Evolutionary conservation across 2,888 invertebrate species (phyloP), one percentile per base, ranked within the genome.

Genomic region (Scaptomyza tumidula): DNA sequence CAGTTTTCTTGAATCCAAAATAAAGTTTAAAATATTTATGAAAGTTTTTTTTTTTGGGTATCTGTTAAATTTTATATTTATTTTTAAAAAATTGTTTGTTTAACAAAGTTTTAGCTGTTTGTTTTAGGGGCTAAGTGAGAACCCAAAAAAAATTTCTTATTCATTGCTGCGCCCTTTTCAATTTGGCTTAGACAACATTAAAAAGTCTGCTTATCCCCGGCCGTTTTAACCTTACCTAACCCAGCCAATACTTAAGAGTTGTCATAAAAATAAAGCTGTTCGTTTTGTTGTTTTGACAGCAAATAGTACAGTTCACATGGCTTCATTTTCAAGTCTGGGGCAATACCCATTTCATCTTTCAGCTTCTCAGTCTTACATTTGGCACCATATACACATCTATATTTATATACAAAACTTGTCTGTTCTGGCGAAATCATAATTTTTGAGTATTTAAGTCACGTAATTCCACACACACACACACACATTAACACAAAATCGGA

Each of bases 391-490:
- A n/a, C 13, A 67, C 11, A 29, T 7, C 13, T 31, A 45, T 45
- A 11, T 55, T 13, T 55, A 14, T 37, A 41, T 35, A 67, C 56
- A 59, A 57, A 46, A 56, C 44, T 59, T 65, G 78, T 62, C 78
- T 71, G 70, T 55, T n/a, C n/a, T 74, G 59, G 83, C 86, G 50
- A 80, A 86, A 76, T 80, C 81, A 81, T 84, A 81, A 86, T 81
- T 83, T 83, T 83, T 83, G 71, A 76, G 81, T 64, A 83, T 86
- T 86, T 86, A 83, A 83, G 83, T 83, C 83, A 83, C 83, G 83
- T 83, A 83, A 79, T 71, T 46, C 68, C 37, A 71, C 46, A 59
- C 66, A 31, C 57, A 60, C 59, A 70, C 50, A 67, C 67, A 31
- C 58, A 64, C 46, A 7, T 7, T 7, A 6, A 29, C 29, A 29